Evolutionary conservation across 2,888 invertebrate genomes (phyloP), one percentile per base, ranked within the genome.

Genomic region (Acholoe squamosa): DNA sequence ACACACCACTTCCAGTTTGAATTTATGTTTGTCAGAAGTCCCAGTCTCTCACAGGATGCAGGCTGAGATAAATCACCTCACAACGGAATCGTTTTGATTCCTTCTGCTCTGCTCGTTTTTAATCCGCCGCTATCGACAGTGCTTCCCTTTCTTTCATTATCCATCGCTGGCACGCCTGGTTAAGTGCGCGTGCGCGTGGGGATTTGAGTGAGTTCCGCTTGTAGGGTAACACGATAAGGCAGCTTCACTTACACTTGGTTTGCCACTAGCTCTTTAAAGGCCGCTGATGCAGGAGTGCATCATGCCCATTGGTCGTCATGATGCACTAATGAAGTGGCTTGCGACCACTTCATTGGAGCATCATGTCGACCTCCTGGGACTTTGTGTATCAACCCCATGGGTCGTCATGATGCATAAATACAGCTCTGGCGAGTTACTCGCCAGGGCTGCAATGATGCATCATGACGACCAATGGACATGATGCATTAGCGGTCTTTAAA

Each of bases 161-260:
- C 80, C 31, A 80, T 80, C 80, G 80, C 34, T 7, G 34, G 80
- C 80, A 80, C 80, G 80, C 80, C 80, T 80, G 80, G 80, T 43
- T 80, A 80, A 80, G 80, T 80, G 80, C 80, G 80, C 80, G n/a
- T 80, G 80, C 80, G 80, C 80, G 25, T 34, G 19, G 80, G 80
- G 80, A 80, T 80, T 80, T 80, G 80, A 80, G 80, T 80, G 80
- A 80, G 34, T 80, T 80, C 80, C 80, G 80, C 80, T 80, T 80
- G 80, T 80, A 80, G 80, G 14, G 80, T 80, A 80, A 80, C 43
- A 34, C 43, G 80, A 80, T 80, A 80, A 80, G 80, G 80, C 80
- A 43, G 80, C 34, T n/a, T 80, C 80, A 25, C 80, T 80, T 80
- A 33, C 80, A 80, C 80, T 80, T 80, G 80, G 33, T 80, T 80